Conservation (phyloP, 2,797 vertebrate genomes). For the Oreochromis mossambicus region DNA sequence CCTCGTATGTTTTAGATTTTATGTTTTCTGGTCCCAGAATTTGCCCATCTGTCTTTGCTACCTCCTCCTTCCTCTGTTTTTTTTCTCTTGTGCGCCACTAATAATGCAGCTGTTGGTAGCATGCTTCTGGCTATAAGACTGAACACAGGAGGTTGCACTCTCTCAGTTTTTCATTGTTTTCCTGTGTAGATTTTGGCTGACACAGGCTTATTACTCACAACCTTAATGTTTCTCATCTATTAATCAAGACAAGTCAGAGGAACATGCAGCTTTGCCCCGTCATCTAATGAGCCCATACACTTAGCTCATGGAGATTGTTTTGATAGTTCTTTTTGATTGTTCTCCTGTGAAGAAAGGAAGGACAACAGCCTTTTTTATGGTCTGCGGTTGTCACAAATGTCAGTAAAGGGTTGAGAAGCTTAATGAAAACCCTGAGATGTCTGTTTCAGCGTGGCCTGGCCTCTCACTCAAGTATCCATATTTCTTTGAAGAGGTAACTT, state of each 20-base stretch:
- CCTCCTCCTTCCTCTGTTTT: background rate
- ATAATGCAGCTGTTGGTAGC: conserved; percentile 20
- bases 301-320: conserved; percentile 36
- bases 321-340: conserved; percentile 39
- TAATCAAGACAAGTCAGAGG: conserved; percentile 35
- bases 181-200: conserved; percentile 8
- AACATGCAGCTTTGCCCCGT: conserved; percentile 38
- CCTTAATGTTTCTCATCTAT: conserved; percentile 37
- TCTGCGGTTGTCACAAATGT: conserved; percentile 65
- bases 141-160: background rate
- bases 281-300: conserved; percentile 20
- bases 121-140: background rate
- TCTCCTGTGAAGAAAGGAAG: conserved; percentile 36
- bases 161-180: conserved; percentile 20
- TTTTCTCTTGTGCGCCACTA: background rate
- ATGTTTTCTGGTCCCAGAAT: conserved; percentile 24
- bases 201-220: conserved; percentile 10
- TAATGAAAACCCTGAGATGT: conserved; percentile 71
- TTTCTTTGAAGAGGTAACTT: conserved; percentile 75
- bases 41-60: background rate
- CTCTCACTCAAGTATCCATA: conserved; percentile 55
- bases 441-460: conserved; percentile 60
- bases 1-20: conserved; percentile 4
- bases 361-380: conserved; percentile 40
- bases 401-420: conserved; percentile 57